Percentiles rank a stretch among this genome's conserved stretches.
Evolutionary conservation across 1,140 invertebrate species (phyloP).

Genomic region (Halesus radiatus): DNA sequence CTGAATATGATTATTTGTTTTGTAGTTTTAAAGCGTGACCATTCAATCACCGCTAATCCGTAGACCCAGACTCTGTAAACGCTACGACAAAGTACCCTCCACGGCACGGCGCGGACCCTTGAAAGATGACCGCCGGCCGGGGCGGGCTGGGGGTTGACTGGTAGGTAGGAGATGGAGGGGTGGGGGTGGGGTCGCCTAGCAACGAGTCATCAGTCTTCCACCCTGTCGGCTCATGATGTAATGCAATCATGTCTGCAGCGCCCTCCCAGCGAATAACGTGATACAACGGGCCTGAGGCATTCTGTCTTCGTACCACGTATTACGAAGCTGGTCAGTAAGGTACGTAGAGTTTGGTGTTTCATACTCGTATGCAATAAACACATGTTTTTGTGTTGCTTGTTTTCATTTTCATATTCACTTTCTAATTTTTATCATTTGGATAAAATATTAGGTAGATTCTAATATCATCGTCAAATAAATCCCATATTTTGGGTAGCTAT

Average conservation of each 20-base stretch:
- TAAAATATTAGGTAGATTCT: no score
- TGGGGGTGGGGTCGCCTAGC: constrained; percentile 8
- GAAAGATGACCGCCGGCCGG: constrained; percentile 15
- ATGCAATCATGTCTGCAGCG: constrained; percentile 37
- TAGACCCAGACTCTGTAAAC: background rate
- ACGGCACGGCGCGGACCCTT: background rate
- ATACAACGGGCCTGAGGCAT: background rate
- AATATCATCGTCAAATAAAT: no score
- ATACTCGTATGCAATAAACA: no score
- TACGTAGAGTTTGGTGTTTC: no score
- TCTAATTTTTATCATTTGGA: no score
- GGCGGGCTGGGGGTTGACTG: no score
- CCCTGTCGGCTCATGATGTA: constrained; percentile 35
- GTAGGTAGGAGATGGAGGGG: no score
- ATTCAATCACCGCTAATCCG: background rate
- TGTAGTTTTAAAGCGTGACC: no score
- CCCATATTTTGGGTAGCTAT: no score
- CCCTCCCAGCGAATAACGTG: background rate
- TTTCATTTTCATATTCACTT: no score
- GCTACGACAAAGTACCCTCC: background rate
- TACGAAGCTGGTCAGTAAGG: background rate
- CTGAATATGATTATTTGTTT: no score
- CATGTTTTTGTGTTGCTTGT: no score
- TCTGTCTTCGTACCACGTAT: constrained; percentile 4
- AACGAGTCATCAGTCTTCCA: constrained; percentile 26